These are phyloP conservation scores for Rhagophthalmus giganteus DNA, from an alignment of 2,888 invertebrate genomes.

Conservation along the genomic window DNA sequence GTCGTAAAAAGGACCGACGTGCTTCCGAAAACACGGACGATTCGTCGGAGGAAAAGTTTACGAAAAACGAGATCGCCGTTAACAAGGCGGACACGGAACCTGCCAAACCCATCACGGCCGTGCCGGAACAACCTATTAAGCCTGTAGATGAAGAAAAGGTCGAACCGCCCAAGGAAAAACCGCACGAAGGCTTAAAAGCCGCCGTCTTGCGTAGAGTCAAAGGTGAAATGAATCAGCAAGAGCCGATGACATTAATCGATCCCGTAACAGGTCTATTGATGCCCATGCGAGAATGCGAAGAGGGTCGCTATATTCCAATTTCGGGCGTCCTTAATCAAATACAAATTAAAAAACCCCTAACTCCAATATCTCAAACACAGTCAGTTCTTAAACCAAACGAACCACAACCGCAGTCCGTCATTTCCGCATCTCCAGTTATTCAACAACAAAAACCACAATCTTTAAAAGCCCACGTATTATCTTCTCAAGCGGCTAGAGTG, in stretches of 20 bases:
- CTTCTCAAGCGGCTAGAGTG: slow-evolving; percentile 56
- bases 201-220: slow-evolving; percentile 52
- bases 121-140: slow-evolving; percentile 26
- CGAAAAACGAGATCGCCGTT: slow-evolving; percentile 47
- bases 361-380: neutral
- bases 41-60: slow-evolving; percentile 62
- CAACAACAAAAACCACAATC: slow-evolving; percentile 60
- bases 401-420: slow-evolving; percentile 35
- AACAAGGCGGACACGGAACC: neutral
- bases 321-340: slow-evolving; percentile 40
- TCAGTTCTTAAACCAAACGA: slow-evolving; percentile 26
- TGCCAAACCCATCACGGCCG: slow-evolving; percentile 8
- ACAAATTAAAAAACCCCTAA: slow-evolving; percentile 15
- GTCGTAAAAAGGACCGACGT: slow-evolving; percentile 66
- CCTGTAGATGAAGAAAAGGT: slow-evolving; percentile 28
- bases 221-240: slow-evolving; percentile 54
- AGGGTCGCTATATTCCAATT: slow-evolving; percentile 68
- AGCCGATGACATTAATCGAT: slow-evolving; percentile 71
- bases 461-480: slow-evolving; percentile 66
- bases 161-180: slow-evolving; percentile 37
- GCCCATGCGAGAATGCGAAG: slow-evolving; percentile 71
- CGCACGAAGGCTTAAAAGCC: slow-evolving; percentile 51
- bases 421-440: slow-evolving; percentile 28
- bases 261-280: slow-evolving; percentile 74
- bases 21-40: slow-evolving; percentile 68